Evolutionary conservation across 2,113 vertebrate genomes (phyloP).

Genomic region (Cochlearius cochlearius): DNA sequence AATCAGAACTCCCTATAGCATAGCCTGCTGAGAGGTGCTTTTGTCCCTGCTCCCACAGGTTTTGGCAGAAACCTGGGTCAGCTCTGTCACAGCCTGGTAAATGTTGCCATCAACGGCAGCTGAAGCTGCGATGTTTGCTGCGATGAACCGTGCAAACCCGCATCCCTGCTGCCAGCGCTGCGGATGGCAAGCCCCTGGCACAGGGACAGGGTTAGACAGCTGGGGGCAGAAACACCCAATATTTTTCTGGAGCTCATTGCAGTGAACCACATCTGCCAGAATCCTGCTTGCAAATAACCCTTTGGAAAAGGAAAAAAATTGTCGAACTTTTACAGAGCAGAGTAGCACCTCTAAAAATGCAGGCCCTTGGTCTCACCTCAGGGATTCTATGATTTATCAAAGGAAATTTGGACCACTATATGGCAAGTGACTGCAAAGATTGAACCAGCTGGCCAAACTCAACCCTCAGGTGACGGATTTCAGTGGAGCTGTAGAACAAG

Average conservation of each 20-base stretch:
- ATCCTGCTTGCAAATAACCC: not conserved
- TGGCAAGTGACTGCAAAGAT: not conserved
- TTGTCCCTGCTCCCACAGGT: fast-evolving
- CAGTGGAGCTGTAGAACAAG: not conserved
- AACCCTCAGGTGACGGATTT: not conserved
- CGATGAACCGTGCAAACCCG: fast-evolving
- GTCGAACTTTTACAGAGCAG: not conserved
- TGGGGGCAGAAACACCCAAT: not conserved
- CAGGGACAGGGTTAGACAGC: too few species aligned
- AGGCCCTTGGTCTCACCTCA: not conserved
- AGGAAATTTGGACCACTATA: not conserved
- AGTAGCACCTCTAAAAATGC: not conserved
- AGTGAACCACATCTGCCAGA: not conserved
- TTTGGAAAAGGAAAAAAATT: not conserved
- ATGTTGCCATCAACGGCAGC: fast-evolving
- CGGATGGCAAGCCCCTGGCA: not conserved
- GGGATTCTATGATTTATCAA: not conserved
- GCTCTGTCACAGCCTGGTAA: not conserved
- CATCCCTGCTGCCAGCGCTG: fast-evolving
- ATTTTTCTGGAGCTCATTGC: not conserved
- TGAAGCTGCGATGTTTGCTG: not conserved
- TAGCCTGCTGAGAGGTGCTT: not conserved
- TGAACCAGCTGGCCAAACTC: not conserved
- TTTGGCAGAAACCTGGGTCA: not conserved
- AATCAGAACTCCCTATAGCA: not conserved